Evolutionary conservation across 2,888 invertebrate genomes (phyloP), one percentile per base, ranked within the genome.

Genomic region (Rhaphigaster nebulosa): DNA sequence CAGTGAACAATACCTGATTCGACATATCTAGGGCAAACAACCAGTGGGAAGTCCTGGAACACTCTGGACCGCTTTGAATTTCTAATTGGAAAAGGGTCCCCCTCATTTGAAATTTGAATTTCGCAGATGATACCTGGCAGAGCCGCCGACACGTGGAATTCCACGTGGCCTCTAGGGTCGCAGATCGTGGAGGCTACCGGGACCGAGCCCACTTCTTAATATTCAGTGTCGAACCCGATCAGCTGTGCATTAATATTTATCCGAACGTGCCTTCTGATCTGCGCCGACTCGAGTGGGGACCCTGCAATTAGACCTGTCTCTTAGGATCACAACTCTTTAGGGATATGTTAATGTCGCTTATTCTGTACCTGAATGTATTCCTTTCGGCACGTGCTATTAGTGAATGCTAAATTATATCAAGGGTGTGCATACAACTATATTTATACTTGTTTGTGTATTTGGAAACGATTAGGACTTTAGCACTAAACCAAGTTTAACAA

Each of bases 171-270:
- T n/a, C 70, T 45, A n/a, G 45, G 26, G 45, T 20, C 45, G 45
- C 26, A 45, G 80, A 45, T 84, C 80, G 26, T 5, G 80, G 20
- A 50, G 13, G 84, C 45, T 50, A 84, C 45, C n/a, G 45, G 26
- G 26, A n/a, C 84, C 84, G 41, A n/a, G n/a, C 84, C 45, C 45
- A 50, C 84, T 84, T 45, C n/a, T 84, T 84, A 5, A 45, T 45
- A 84, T 84, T 45, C 84, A 84, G 84, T 10, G 70, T 76, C 70
- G 70, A 76, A 38, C 13, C n/a, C 45, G 45, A 84, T 84, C 84
- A 84, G n/a, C 45, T 84, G 84, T 45, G n/a, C 84, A 84, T 84
- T 84, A 84, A 84, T 84, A 84, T 84, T 84, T 84, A 84, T 84
- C 84, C 45, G 80, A 76, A 20, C 18, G 34, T 38, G 38, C 38